Conservation (phyloP, 1,140 invertebrate genomes). For the Dufourea novaeangliae region DNA sequence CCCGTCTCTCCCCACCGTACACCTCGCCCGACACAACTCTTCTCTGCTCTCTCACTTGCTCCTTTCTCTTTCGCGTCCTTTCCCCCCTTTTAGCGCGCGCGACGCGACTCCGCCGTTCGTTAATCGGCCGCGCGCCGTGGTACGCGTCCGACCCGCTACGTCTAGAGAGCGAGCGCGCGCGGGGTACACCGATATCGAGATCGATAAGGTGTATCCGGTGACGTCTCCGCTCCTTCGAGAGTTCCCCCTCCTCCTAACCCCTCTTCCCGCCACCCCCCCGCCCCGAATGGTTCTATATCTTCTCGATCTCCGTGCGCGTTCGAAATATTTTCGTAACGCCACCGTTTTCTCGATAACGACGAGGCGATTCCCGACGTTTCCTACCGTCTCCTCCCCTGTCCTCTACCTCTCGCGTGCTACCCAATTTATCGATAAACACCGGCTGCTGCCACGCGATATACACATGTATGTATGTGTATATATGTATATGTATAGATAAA, state of each 20-base stretch:
- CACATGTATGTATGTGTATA: too few species aligned
- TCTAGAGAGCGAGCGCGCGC: too few species aligned
- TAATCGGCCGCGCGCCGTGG: conserved; percentile 70
- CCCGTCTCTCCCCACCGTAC: conserved; percentile 45
- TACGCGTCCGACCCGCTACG: conserved; percentile 63
- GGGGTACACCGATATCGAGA: conserved; percentile 50
- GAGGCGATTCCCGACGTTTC: conserved; percentile 22
- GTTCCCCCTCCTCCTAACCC: too few species aligned
- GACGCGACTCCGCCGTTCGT: conserved; percentile 72
- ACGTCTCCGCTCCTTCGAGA: conserved; percentile 31
- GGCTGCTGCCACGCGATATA: too few species aligned
- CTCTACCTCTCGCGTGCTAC: too few species aligned
- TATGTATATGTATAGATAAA: too few species aligned
- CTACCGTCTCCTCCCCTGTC: neutral
- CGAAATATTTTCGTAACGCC: conserved; percentile 59
- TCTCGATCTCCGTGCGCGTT: conserved; percentile 42
- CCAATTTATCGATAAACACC: conserved; percentile 3
- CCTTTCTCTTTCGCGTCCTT: conserved; percentile 49
- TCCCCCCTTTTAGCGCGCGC: too few species aligned
- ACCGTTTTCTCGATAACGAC: conserved; percentile 47
- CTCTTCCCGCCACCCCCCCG: too few species aligned
- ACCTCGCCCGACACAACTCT: conserved; percentile 7
- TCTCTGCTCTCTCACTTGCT: conserved; percentile 12
- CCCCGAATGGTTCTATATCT: conserved; percentile 36
- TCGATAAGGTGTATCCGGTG: conserved; percentile 54